Evolutionary conservation across 2,888 invertebrate genomes (phyloP).

Genomic region (Nematopogon swammerdamellus): DNA sequence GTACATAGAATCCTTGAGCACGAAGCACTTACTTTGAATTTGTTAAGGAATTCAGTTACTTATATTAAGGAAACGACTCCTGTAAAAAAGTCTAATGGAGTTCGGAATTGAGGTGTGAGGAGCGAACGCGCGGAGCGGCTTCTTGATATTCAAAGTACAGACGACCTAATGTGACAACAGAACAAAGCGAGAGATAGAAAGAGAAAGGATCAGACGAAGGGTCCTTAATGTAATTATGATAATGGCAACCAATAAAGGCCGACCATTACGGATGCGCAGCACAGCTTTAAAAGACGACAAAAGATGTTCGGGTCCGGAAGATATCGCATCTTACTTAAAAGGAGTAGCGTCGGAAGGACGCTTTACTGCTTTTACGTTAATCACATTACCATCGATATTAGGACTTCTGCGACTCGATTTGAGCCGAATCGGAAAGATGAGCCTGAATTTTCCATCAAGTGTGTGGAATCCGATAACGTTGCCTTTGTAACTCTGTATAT

Average conservation of each 20-base stretch:
- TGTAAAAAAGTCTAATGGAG: too few species aligned
- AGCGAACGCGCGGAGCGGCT: conserved; percentile 18
- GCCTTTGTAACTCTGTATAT: too few species aligned
- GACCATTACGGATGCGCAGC: conserved; percentile 46
- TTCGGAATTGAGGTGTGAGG: too few species aligned
- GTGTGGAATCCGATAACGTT: too few species aligned
- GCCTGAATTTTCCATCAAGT: too few species aligned
- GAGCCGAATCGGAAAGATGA: too few species aligned
- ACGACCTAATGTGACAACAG: conserved; percentile 46
- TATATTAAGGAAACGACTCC: too few species aligned
- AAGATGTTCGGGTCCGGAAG: conserved; percentile 51
- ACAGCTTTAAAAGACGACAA: conserved; percentile 52
- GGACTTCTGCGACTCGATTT: too few species aligned
- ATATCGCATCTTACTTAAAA: conserved; percentile 51
- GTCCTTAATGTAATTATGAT: conserved; percentile 53
- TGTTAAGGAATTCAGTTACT: too few species aligned
- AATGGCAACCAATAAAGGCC: conserved; percentile 54
- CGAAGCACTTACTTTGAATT: too few species aligned
- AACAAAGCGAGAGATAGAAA: conserved; percentile 52
- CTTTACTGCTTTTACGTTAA: background rate
- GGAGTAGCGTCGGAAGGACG: too few species aligned
- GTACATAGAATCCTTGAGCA: too few species aligned
- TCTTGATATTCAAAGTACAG: conserved; percentile 48
- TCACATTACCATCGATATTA: background rate
- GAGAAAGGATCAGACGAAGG: conserved; percentile 44